A percentile compares a stretch with the other conserved stretches of the same genome.
Conservation (phyloP, 2,113 vertebrate genomes). For the Prinia subflava region DNA sequence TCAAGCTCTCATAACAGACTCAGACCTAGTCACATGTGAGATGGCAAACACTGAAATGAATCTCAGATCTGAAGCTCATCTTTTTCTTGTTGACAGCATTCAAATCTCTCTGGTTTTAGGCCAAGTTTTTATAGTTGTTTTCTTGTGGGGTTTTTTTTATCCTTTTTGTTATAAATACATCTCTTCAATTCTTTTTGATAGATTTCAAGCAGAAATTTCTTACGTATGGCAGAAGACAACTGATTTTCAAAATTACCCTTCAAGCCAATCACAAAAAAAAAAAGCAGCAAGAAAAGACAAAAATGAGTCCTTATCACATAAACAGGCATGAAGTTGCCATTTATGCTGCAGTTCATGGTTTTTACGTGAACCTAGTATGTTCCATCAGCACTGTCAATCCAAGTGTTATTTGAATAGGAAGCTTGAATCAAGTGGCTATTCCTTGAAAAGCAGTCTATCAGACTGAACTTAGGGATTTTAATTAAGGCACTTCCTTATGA, state of each 20-base stretch:
- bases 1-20: not conserved
- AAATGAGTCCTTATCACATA: not conserved
- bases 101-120: not conserved
- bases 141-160: not conserved
- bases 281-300: not conserved
- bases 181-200: not conserved
- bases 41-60: not conserved
- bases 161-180: not conserved
- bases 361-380: not conserved
- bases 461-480: not conserved
- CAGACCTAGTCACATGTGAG: not conserved
- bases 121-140: not conserved
- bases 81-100: not conserved
- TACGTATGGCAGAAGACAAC: not conserved
- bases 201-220: not conserved
- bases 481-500: not conserved
- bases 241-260: not conserved
- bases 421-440: not conserved
- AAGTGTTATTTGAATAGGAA: not conserved
- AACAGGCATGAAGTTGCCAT: not conserved
- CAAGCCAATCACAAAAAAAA: not conserved
- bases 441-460: not conserved
- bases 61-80: not conserved
- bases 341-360: not conserved
- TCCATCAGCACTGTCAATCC: not conserved